Evolutionary conservation across 2,888 invertebrate species (phyloP), one percentile per base, ranked within the genome.

Genomic region (Agonopterix subpropinquella): DNA sequence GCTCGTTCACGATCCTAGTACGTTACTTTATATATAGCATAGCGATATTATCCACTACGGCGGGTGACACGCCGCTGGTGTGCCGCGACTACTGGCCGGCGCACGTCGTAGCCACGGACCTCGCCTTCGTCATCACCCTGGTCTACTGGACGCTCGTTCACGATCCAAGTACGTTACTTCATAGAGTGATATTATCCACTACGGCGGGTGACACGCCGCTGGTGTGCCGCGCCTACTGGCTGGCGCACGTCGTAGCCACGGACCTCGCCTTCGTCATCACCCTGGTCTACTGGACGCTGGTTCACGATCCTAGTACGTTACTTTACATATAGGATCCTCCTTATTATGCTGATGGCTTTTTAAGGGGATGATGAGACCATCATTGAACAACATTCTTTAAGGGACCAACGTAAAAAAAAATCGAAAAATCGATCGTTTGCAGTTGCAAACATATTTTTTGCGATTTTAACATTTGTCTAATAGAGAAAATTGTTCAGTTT

Each of bases 91-190:
- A 95, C 68, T 95, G 95, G 95, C 88, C 91, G 36, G 70, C 92
- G 44, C 92, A 94, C 67, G 91, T 91, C 41, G 90, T 92, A 28
- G 91, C 92, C 15, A 91, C 93, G 0, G 13, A 13, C 13, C 13
- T 13, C 13, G 93, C 95, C 1, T 89, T 95, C 56, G 92, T 92
- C 47, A 93, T 95, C 56, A 93, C 94, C 0, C 83, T 92, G 11
- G 89, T 93, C 45, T 96, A 95, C 73, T 96, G 96, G 95, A 77
- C 86, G 18, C 77, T 92, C 46, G 92, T 95, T 8, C 92, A 94
- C 74, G 90, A 95, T 74, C 91, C 93, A 55, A 89, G 94, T 94
- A 35, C 73, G 77, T 58, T 7, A 28, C 28, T 28, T 28, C 7
- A 43, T 15, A 28, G 5, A 28, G 28, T 7, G 5, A 28, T 28